Conservation (phyloP, 2,797 vertebrate genomes). For the Gobionotothen gibberifrons region DNA sequence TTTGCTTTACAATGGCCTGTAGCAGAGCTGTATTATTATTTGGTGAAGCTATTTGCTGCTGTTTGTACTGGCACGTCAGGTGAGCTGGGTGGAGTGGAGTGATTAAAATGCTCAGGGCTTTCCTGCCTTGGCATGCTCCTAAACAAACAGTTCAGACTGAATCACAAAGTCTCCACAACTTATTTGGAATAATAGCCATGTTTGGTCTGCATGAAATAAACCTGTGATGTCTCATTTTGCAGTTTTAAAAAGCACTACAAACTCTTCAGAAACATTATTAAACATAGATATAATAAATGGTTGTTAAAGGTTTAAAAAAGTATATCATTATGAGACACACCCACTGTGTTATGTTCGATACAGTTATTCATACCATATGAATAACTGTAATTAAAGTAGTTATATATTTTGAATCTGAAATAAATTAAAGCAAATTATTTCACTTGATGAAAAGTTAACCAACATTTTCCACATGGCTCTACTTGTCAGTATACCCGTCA, state of each 20-base stretch:
- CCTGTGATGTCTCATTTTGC: background rate
- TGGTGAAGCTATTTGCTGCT: background rate
- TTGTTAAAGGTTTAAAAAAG: too few relatives aligned
- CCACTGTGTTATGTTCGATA: too few relatives aligned
- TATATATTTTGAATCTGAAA: background rate
- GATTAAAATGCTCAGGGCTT: conserved; percentile 9
- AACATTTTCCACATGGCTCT: background rate
- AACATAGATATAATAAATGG: too few relatives aligned
- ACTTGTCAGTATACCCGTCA: background rate
- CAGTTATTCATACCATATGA: too few relatives aligned
- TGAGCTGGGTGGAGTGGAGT: conserved; percentile 43
- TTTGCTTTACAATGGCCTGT: background rate
- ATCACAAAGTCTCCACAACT: background rate
- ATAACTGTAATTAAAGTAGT: background rate
- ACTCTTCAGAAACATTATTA: too few relatives aligned
- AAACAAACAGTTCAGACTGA: conserved; percentile 25
- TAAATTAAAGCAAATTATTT: background rate
- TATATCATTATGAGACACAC: too few relatives aligned
- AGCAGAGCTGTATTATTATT: background rate
- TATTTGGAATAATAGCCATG: background rate
- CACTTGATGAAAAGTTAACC: background rate
- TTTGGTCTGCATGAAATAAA: background rate
- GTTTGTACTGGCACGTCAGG: background rate
- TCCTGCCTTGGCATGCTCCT: conserved; percentile 33
- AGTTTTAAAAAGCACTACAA: too few relatives aligned